These are phyloP conservation scores for Ispidina picta DNA, from an alignment of 2,797 vertebrate genomes.

Conservation along the genomic window DNA sequence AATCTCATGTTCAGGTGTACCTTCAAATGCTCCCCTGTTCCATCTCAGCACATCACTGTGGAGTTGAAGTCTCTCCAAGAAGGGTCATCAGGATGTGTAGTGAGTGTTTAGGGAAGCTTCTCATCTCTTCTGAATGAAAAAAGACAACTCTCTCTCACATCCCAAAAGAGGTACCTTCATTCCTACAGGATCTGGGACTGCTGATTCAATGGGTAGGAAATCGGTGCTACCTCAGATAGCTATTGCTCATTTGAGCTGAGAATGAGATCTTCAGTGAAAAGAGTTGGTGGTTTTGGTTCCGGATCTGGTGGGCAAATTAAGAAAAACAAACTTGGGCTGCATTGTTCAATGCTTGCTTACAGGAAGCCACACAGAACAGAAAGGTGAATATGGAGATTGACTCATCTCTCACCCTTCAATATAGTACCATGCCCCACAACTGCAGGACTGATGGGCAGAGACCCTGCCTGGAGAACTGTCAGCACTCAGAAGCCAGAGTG, in stretches of 20 bases:
- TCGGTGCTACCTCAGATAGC: constrained; percentile 41
- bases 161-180: background rate
- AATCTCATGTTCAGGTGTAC: background rate
- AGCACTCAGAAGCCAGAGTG: background rate
- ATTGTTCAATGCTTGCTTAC: constrained; percentile 65
- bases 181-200: background rate
- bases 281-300: constrained; percentile 79
- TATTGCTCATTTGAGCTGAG: constrained; percentile 58
- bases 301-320: constrained; percentile 69
- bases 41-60: background rate
- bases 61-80: background rate
- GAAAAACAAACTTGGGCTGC: constrained; percentile 40
- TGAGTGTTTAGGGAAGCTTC: background rate
- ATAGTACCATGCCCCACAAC: background rate
- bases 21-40: background rate
- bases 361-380: constrained; percentile 66
- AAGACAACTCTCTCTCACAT: background rate
- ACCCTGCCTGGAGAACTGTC: background rate
- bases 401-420: constrained; percentile 55
- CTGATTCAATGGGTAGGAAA: background rate
- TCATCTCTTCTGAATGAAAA: constrained; percentile 17
- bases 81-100: background rate
- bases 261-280: constrained; percentile 71
- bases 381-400: constrained; percentile 60
- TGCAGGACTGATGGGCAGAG: background rate